Evolutionary conservation across 2,888 invertebrate species (phyloP).

Genomic region (Stenoptilia bipunctidactyla): DNA sequence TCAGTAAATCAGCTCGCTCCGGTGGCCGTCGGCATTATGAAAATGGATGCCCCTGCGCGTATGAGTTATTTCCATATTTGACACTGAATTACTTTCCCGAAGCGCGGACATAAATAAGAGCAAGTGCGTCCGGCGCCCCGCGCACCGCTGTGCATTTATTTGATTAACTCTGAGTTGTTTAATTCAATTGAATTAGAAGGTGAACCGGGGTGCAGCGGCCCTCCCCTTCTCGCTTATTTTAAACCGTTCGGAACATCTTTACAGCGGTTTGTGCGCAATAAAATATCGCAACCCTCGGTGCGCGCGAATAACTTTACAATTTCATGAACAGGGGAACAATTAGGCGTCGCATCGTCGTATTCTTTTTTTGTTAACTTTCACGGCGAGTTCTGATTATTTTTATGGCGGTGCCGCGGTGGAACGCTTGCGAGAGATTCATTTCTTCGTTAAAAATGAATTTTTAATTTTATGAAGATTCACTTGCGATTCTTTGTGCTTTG

Average conservation of each 20-base stretch:
- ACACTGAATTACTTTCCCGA: constrained; percentile 71
- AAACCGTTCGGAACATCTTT: constrained; percentile 67
- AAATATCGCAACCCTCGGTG: constrained; percentile 62
- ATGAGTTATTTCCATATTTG: constrained; percentile 72
- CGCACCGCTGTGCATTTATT: constrained; percentile 65
- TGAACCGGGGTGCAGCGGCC: constrained; percentile 38
- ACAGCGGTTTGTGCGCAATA: constrained; percentile 68
- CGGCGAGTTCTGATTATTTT: constrained; percentile 56
- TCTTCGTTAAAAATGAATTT: constrained; percentile 63
- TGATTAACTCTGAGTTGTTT: constrained; percentile 72
- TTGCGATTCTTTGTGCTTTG: constrained; percentile 44
- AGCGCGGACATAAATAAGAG: constrained; percentile 67
- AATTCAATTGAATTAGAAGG: constrained; percentile 71
- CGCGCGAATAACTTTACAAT: constrained; percentile 65
- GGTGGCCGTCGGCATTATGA: constrained; percentile 66
- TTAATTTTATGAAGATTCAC: constrained; percentile 65
- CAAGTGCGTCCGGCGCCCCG: constrained; percentile 21
- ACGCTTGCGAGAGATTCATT: constrained; percentile 45
- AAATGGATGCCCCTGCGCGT: constrained; percentile 64
- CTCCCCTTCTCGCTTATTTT: constrained; percentile 57
- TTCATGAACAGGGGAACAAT: constrained; percentile 70
- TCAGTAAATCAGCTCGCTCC: constrained; percentile 58
- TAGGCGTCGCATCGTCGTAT: constrained; percentile 57
- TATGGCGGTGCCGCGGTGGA: constrained; percentile 38
- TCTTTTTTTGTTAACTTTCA: constrained; percentile 61